A percentile compares a stretch with the other conserved stretches of the same genome.
Evolutionary conservation across 2,888 invertebrate species (phyloP).

Genomic region (Girardia tigrina): DNA sequence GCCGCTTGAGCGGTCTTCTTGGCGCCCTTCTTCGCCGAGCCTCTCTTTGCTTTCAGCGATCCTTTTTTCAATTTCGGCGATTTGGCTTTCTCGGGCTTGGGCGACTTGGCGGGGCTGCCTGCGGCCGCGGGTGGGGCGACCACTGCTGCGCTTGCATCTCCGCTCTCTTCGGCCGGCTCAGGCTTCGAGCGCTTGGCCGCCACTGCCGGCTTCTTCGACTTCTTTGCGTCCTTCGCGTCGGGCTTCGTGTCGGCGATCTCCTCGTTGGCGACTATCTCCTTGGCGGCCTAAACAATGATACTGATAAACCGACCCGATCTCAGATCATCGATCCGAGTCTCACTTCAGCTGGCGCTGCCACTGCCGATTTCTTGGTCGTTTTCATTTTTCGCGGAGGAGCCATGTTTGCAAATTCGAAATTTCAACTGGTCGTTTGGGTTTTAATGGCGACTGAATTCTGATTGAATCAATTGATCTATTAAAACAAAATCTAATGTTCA

Average conservation of each 20-base stretch:
- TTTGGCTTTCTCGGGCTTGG: conserved; percentile 12
- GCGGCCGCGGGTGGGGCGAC: not conserved
- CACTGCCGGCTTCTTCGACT: not conserved
- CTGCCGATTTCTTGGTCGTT: not conserved
- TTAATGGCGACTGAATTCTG: not conserved
- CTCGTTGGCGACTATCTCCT: not conserved
- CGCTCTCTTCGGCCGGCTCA: not conserved
- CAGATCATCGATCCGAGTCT: too few relatives aligned
- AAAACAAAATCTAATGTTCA: conserved; percentile 7
- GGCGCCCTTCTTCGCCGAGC: not conserved
- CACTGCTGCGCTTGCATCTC: not conserved
- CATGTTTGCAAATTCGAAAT: not conserved
- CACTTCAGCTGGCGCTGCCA: not conserved
- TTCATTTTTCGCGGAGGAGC: conserved; percentile 1
- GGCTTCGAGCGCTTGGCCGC: not conserved
- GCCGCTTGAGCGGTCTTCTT: not conserved
- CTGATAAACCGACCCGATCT: not conserved
- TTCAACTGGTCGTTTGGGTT: not conserved
- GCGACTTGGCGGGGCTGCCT: not conserved
- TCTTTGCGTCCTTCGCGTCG: not conserved
- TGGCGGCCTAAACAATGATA: not conserved
- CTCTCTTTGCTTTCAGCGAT: not conserved
- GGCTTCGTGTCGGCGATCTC: not conserved
- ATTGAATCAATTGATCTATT: not conserved
- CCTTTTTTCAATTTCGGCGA: not conserved